Evolutionary conservation across 2,797 vertebrate species (phyloP).

Genomic region (Lacerta viridis): DNA sequence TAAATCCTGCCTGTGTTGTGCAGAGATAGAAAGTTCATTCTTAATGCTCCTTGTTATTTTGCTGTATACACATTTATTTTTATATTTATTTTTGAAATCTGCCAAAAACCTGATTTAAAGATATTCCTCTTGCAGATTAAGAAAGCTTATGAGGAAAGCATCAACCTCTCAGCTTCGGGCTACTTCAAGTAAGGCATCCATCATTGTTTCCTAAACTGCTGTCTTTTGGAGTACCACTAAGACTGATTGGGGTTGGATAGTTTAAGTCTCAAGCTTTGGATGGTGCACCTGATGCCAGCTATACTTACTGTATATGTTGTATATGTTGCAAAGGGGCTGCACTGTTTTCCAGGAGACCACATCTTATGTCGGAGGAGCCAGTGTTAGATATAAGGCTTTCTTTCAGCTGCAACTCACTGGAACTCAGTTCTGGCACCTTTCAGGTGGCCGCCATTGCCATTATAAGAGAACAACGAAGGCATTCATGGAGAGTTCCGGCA

Average conservation of each 20-base stretch:
- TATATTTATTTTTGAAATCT: not conserved
- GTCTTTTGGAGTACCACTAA: not conserved
- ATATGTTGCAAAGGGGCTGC: not conserved
- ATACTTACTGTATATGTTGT: not conserved
- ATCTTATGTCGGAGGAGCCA: too few species aligned
- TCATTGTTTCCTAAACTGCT: constrained; percentile 26
- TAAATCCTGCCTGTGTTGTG: not conserved
- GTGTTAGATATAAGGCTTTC: too few species aligned
- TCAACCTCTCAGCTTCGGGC: constrained; percentile 90
- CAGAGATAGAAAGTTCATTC: not conserved
- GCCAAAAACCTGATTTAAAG: constrained; percentile 7
- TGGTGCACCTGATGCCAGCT: not conserved
- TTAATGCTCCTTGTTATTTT: not conserved
- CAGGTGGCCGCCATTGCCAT: not conserved
- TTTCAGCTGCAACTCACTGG: too few species aligned
- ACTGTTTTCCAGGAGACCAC: not conserved
- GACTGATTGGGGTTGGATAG: not conserved
- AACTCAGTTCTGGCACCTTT: too few species aligned
- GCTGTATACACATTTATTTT: not conserved
- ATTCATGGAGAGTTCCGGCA: too few species aligned
- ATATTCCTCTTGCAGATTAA: constrained; percentile 70
- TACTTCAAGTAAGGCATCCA: constrained; percentile 81
- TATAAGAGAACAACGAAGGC: not conserved
- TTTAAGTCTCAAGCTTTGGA: not conserved
- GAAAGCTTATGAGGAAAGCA: constrained; percentile 83